Evolutionary conservation across 2,888 invertebrate genomes (phyloP), one percentile per base, ranked within the genome.

Genomic region (Drosophila falleni): DNA sequence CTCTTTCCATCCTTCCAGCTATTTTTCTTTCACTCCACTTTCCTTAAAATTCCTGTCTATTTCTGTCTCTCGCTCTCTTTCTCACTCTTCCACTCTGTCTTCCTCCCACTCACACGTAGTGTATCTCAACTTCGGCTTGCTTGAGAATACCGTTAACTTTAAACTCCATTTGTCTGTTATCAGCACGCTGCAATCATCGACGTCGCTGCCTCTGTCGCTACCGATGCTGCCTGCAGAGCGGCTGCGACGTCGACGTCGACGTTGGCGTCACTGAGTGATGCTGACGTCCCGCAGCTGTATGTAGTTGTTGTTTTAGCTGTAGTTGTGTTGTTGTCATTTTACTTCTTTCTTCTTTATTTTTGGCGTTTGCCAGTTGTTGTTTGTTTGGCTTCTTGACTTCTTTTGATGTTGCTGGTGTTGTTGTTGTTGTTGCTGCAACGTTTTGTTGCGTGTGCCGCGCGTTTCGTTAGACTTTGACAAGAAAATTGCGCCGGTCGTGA

Each of bases 401-500:
- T 66, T 15, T 41, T 59, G 61, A 42, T 53, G 47, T 42, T 58
- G 64, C 53, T 44, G 62, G 35, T 71, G 37, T 8, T 54, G 58
- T 15, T 61, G 54, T 9, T 55, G 60, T 15, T 62, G 67, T 16
- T 63, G 64, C 37, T 69, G 71, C 31, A 71, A 67, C 72, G 68
- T 62, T 69, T 81, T 81, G 79, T 84, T 81, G 85, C 85, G 84
- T 81, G 83, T 70, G 75, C 66, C 13, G 50, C 71, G 66, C 71
- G 44, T 67, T 81, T 73, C 37, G 69, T 79, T 55, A 78, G 83
- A 84, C 83, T 84, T 78, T 84, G 83, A 84, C 87, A 87, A 71
- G 80, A 84, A 84, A 84, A 84, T 84, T 87, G 87, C 70, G 84
- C 56, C 78, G 81, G 72, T 84, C 83, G 83, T 84, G 87, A 84